phyloP scores from a whole-genome alignment of 2,888 invertebrate species.

The Nemotelus nigrinus region DNA sequence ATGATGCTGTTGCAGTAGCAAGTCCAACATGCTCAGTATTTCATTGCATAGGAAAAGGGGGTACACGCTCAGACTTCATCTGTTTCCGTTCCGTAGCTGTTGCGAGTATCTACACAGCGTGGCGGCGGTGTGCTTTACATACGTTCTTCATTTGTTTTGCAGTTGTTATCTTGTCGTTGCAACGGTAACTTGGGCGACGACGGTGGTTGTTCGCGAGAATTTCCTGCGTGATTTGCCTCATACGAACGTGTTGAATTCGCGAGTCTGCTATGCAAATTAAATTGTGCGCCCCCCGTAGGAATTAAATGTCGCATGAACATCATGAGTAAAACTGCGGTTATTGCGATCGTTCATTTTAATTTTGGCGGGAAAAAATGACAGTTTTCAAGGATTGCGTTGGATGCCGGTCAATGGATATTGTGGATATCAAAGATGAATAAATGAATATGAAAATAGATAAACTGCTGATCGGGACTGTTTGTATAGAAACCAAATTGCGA shows the following conservation, averaged over 20 bases:
- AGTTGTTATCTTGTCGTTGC: conserved; percentile 55
- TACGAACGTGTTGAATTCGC: background rate
- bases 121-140: conserved; percentile 25
- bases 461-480: too few species aligned
- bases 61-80: conserved; percentile 20
- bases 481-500: too few species aligned
- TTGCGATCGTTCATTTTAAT: background rate
- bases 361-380: background rate
- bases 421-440: too few species aligned
- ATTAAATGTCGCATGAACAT: too few species aligned
- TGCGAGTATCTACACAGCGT: background rate
- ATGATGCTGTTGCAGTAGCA: background rate
- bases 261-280: too few species aligned
- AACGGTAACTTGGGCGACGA: conserved; percentile 20
- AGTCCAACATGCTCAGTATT: background rate
- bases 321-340: too few species aligned
- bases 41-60: conserved; percentile 1
- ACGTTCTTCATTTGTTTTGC: conserved; percentile 44
- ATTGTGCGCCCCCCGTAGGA: too few species aligned
- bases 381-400: too few species aligned
- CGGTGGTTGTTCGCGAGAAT: conserved; percentile 45
- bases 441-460: too few species aligned
- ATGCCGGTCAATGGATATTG: too few species aligned
- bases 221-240: background rate
- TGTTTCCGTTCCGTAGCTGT: conserved; percentile 10